Base-by-base conservation (phyloP, 1,140 invertebrate species). In the Zaprionus taronus region DNA sequence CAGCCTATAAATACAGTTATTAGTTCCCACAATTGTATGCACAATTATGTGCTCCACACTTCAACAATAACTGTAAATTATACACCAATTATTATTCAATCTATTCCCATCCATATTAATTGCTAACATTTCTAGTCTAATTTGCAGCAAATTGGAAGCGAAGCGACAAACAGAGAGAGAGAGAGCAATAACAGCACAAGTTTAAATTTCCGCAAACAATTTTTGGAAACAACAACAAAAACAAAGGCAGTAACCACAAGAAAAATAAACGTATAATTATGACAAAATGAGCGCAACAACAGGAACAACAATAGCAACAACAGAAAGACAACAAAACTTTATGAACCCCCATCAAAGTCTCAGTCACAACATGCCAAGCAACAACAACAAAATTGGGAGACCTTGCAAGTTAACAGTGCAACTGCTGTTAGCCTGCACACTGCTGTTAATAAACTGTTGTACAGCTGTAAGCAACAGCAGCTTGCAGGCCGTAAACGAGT, bases 211-310 rank as follows among this genome's bases (percentile, higher is more conserved):
- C 62, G 62, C 66, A 63, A 56, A 69, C 26, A 49, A 58, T 31
- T 69, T 56, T 80, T 72, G 65, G 41, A 38, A 51, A 47, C 14
- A 44, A 24, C 20, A 68, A 17, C 28, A 65, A 58, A 60, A 84
- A 66, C 56, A 85, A 69, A 64, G 56, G 34, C 24, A 83, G 72
- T 64, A 87, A 74, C 77, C 83, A 44, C 71, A 79, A 84, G 83
- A 75, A 69, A 69, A 73, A 84, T 84, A 72, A 84, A 57, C 72
- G 55, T 77, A 90, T 81, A 90, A 89, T 90, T 89, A 89, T 87
- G 84, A 75, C 77, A 86, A 89, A 76, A 81, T 89, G 85, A 89
- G 72, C 72, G 51, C 24, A 63, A 22, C 63, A 51, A 41, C 44
- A 79, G 31, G 15, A 66, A 68, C 53, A 66, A 47, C 44, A 60